These are phyloP conservation scores for Falcunculus frontatus DNA, from an alignment of 2,113 vertebrate species.

Conservation along the genomic window DNA sequence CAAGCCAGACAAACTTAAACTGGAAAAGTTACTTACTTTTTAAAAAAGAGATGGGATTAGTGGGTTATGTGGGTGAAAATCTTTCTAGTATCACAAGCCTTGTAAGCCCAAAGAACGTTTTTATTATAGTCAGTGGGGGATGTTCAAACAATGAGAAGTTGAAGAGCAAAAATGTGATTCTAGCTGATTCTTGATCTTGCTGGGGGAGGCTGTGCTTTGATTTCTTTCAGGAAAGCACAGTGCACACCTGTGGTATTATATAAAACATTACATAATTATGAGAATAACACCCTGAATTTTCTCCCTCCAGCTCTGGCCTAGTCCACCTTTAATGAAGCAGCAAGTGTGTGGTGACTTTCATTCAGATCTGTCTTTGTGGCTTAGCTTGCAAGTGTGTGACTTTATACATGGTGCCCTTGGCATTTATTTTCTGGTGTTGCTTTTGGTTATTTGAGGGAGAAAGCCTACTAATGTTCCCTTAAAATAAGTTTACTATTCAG, in stretches of 20 bases:
- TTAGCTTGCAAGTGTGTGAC: not conserved
- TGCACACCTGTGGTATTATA: constrained; percentile 20
- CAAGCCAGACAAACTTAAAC: not conserved
- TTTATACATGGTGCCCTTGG: not conserved
- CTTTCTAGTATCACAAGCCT: not conserved
- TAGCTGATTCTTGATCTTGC: constrained; percentile 22
- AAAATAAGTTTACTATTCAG: not conserved
- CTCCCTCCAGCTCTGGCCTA: not conserved
- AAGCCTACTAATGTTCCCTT: not conserved
- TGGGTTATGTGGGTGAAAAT: constrained; percentile 11
- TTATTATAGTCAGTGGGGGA: constrained; percentile 6
- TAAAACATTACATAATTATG: constrained; percentile 15
- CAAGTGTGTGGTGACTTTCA: not conserved
- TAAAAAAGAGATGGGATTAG: not conserved
- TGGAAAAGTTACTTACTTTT: not conserved
- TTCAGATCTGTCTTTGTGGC: not conserved
- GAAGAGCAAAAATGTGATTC: constrained; percentile 16
- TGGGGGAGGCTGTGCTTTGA: constrained; percentile 13
- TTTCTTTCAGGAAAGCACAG: not conserved
- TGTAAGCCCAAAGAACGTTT: not conserved
- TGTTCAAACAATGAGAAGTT: constrained; percentile 1
- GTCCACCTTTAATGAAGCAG: not conserved
- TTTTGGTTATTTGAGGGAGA: not conserved
- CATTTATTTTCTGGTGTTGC: not conserved
- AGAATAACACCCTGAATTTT: not conserved